Conservation (phyloP, 2,797 vertebrate species). For the Gymnothorax reevesii region DNA sequence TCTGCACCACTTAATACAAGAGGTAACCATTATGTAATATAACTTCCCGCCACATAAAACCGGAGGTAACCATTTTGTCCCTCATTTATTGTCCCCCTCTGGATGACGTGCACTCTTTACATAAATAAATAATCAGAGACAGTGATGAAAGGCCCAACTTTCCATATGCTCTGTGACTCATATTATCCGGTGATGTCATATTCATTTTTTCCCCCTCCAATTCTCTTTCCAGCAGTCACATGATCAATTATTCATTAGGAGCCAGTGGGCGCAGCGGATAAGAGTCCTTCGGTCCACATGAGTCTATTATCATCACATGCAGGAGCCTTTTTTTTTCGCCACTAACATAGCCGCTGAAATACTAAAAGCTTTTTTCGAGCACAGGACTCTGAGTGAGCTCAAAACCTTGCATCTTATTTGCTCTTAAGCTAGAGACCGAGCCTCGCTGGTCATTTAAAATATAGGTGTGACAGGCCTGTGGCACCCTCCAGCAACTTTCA, state of each 20-base stretch:
- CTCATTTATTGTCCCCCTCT: slow-evolving; percentile 50
- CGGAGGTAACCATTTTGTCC: slow-evolving; percentile 50
- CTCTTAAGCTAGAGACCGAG: neutral
- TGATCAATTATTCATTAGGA: slow-evolving; percentile 40
- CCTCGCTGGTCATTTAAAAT: neutral
- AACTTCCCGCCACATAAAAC: too few species aligned
- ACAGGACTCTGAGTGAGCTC: neutral
- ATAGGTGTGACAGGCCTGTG: neutral
- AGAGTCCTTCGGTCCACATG: neutral
- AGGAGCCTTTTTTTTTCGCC: neutral
- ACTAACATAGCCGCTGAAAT: neutral
- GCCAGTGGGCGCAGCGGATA: neutral
- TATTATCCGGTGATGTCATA: slow-evolving; percentile 29
- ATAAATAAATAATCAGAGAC: slow-evolving; percentile 59
- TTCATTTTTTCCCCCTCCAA: neutral
- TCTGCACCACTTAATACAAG: too few species aligned
- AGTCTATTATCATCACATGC: neutral
- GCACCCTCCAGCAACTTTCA: neutral
- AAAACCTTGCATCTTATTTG: neutral
- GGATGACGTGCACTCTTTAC: slow-evolving; percentile 51
- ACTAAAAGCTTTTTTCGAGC: neutral
- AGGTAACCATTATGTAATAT: too few species aligned
- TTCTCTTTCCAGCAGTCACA: slow-evolving; percentile 29
- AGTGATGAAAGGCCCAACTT: slow-evolving; percentile 44
- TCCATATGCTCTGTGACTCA: slow-evolving; percentile 50